These are phyloP conservation scores for Drosophila repleta DNA, from an alignment of 1,140 invertebrate species.

Conservation along the genomic window DNA sequence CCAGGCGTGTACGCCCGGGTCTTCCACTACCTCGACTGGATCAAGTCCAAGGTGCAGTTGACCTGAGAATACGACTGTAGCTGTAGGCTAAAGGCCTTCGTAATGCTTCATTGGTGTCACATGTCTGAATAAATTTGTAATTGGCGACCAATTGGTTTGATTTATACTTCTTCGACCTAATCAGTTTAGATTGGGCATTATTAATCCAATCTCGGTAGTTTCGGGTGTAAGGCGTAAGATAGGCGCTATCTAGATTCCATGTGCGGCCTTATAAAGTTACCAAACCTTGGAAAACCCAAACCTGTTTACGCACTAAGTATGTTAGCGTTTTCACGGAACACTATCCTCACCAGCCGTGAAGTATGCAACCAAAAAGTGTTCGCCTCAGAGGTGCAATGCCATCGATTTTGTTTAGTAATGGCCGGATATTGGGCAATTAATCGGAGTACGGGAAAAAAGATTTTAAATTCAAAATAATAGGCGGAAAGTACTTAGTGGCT, in stretches of 20 bases:
- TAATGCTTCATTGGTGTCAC: constrained; percentile 8
- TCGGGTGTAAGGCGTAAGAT: constrained; percentile 21
- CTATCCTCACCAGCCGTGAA: neutral
- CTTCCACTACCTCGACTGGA: constrained; percentile 84
- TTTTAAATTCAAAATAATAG: too few relatives aligned
- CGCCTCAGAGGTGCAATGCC: neutral
- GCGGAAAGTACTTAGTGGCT: too few relatives aligned
- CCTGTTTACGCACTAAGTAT: neutral
- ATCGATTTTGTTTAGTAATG: too few relatives aligned
- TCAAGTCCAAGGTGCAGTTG: constrained; percentile 36
- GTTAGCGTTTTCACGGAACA: neutral
- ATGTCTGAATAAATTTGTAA: constrained; percentile 37
- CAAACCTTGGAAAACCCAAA: constrained; percentile 6
- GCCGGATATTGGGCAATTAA: too few relatives aligned
- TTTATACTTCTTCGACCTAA: neutral
- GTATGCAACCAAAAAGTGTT: neutral
- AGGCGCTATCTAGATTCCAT: constrained; percentile 18
- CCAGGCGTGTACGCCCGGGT: constrained; percentile 89
- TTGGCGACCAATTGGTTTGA: constrained; percentile 1
- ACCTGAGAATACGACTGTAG: neutral
- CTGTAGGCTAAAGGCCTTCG: neutral
- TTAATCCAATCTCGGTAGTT: constrained; percentile 11
- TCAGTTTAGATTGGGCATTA: constrained; percentile 21
- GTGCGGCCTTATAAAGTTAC: neutral
- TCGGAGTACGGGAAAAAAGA: too few relatives aligned